phyloP scores from a whole-genome alignment of 2,888 invertebrate species.

The Conistra vaccinii region DNA sequence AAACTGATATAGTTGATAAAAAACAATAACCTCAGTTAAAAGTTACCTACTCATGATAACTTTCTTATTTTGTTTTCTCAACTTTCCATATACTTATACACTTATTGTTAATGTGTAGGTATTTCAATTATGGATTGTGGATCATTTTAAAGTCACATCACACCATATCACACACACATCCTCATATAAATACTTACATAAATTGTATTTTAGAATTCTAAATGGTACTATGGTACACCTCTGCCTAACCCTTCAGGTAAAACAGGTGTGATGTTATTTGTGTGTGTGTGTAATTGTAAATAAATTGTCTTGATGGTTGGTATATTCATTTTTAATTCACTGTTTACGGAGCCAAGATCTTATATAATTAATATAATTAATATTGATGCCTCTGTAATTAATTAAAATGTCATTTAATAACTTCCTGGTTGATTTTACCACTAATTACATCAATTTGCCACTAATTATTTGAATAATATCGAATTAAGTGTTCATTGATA shows the following conservation, averaged over 20 bases:
- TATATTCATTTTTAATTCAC: neutral
- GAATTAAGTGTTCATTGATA: neutral
- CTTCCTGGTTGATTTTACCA: neutral
- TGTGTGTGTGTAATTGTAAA: neutral
- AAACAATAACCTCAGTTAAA: conserved; percentile 43
- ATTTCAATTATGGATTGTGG: neutral
- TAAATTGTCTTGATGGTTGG: neutral
- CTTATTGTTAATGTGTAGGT: neutral
- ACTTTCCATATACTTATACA: conserved; percentile 22
- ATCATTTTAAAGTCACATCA: neutral
- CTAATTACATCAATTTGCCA: neutral
- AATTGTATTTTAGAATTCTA: neutral
- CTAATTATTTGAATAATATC: neutral
- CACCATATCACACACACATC: neutral
- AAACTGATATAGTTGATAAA: neutral
- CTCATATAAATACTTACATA: neutral
- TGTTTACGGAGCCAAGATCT: neutral
- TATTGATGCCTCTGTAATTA: neutral
- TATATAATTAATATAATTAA: neutral
- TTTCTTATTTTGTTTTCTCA: conserved; percentile 35
- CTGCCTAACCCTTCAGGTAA: neutral
- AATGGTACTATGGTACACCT: neutral
- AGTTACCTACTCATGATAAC: conserved; percentile 39
- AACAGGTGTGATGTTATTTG: neutral
- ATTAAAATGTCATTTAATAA: neutral